These are phyloP conservation scores for Amphilophus citrinellus DNA, from an alignment of 2,113 vertebrate species.

Conservation along the genomic window DNA sequence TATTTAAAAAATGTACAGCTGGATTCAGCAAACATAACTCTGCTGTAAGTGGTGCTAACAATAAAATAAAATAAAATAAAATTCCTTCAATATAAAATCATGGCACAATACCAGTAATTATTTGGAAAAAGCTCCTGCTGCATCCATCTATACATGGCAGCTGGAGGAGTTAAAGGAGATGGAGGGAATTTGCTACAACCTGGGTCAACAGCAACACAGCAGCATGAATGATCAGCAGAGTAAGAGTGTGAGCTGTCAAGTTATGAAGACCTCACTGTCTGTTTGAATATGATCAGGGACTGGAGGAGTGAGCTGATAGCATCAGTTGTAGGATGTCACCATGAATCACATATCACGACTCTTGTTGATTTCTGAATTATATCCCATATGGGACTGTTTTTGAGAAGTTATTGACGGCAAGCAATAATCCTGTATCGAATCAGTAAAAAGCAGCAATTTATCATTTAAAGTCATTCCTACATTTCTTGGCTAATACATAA, in stretches of 20 bases:
- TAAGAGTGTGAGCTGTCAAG: slow-evolving; percentile 19
- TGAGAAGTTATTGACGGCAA: slow-evolving; percentile 16
- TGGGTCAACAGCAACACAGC: slow-evolving; percentile 29
- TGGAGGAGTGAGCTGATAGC: slow-evolving; percentile 4
- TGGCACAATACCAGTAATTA: slow-evolving; percentile 30
- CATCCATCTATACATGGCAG: slow-evolving; percentile 30
- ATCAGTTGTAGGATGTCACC: slow-evolving; percentile 23
- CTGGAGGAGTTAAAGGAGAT: background rate
- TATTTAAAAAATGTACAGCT: background rate
- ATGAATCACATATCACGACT: slow-evolving; percentile 3
- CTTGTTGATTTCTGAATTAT: slow-evolving; percentile 23
- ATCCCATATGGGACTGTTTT: slow-evolving; percentile 5
- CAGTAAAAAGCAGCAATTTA: slow-evolving; percentile 39
- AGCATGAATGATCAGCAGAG: slow-evolving; percentile 18
- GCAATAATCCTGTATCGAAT: slow-evolving; percentile 33
- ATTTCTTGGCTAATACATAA: slow-evolving; percentile 35
- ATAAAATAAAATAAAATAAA: too few species aligned
- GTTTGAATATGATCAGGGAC: background rate
- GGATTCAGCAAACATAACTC: background rate
- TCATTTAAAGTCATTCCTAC: slow-evolving; percentile 28
- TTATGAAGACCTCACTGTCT: slow-evolving; percentile 20
- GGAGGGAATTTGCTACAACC: slow-evolving; percentile 11
- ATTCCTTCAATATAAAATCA: too few species aligned
- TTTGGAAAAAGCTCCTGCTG: slow-evolving; percentile 32
- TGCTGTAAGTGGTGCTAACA: too few species aligned